phyloP scores from a whole-genome alignment of 2,888 invertebrate genomes.

The Euzophera pinguis region DNA sequence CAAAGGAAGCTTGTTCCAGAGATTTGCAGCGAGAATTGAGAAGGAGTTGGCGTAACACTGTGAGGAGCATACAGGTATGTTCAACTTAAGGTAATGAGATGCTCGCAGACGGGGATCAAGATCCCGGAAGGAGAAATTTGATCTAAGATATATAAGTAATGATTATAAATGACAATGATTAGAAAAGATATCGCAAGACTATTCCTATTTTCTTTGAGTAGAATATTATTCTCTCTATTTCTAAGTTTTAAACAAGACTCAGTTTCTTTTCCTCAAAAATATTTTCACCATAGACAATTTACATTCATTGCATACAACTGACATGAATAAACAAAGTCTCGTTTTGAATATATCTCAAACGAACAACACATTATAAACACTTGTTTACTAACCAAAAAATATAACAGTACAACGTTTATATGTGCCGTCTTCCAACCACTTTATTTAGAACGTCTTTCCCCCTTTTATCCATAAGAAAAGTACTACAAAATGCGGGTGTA shows the following conservation, averaged over 20 bases:
- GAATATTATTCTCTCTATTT: not conserved
- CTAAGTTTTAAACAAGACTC: not conserved
- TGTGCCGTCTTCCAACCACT: conserved; percentile 39
- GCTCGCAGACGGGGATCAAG: too few relatives aligned
- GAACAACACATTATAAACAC: conserved; percentile 67
- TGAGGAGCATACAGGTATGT: too few relatives aligned
- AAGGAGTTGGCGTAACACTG: too few relatives aligned
- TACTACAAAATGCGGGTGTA: not conserved
- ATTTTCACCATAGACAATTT: not conserved
- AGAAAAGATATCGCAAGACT: too few relatives aligned
- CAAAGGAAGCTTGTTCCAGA: too few relatives aligned
- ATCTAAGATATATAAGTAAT: too few relatives aligned
- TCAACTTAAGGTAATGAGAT: too few relatives aligned
- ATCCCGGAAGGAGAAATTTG: too few relatives aligned
- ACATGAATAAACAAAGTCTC: conserved; percentile 27
- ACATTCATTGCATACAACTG: conserved; percentile 9
- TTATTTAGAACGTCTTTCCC: conserved; percentile 29
- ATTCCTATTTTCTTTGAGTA: not conserved
- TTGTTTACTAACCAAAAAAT: conserved; percentile 64
- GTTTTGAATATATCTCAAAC: conserved; percentile 54
- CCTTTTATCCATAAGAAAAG: conserved; percentile 9
- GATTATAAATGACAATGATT: too few relatives aligned
- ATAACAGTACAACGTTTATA: conserved; percentile 52
- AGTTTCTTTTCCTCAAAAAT: not conserved
- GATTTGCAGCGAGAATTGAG: too few relatives aligned